These are phyloP conservation scores for Oophaga sylvatica DNA, from an alignment of 2,797 vertebrate genomes.

Conservation along the genomic window DNA sequence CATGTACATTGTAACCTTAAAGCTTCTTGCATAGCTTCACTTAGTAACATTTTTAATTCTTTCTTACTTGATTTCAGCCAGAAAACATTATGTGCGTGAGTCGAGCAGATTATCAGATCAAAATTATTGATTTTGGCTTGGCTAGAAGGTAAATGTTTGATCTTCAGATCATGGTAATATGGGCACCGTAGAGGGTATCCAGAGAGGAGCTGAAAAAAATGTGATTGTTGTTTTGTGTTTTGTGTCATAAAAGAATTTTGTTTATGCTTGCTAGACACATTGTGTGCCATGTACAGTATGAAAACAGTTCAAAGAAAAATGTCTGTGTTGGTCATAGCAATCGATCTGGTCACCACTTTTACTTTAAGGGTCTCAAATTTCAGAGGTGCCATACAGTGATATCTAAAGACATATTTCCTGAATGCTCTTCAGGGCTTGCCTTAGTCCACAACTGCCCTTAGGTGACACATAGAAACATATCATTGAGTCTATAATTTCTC, in stretches of 20 bases:
- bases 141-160: slow-evolving; percentile 86
- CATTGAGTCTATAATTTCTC: no score
- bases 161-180: neutral
- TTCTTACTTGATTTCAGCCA: slow-evolving; percentile 80
- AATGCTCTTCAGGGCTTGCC: no score
- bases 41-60: slow-evolving; percentile 4
- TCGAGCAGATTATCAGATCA: slow-evolving; percentile 91
- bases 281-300: no score
- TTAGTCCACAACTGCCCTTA: no score
- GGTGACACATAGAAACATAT: no score
- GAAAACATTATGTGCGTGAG: slow-evolving; percentile 97
- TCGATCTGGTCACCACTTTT: no score
- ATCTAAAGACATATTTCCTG: no score
- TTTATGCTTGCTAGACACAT: neutral
- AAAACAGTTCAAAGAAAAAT: no score
- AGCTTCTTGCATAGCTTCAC: neutral
- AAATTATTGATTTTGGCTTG: slow-evolving; percentile 98
- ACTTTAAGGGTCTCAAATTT: no score
- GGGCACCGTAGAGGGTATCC: neutral
- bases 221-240: neutral
- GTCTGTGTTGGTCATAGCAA: no score
- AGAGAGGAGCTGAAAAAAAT: neutral
- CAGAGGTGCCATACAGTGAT: no score
- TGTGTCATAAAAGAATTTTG: neutral
- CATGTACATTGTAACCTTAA: neutral